A percentile compares a stretch with the other conserved stretches of the same genome.
phyloP scores from a whole-genome alignment of 2,888 invertebrate genomes.

The Silvanus unidentatus region DNA sequence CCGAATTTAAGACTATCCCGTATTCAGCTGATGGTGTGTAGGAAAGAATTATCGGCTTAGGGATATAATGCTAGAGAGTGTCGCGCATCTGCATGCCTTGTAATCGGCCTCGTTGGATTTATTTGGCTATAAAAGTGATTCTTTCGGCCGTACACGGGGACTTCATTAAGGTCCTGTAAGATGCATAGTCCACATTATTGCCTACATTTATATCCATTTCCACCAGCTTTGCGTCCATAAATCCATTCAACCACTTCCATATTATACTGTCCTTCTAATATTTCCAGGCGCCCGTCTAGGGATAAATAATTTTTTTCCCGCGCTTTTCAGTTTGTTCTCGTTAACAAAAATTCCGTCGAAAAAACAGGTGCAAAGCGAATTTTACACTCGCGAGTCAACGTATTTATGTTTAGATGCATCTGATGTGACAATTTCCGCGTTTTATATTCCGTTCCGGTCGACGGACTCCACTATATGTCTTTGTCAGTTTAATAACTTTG shows the following conservation, averaged over 20 bases:
- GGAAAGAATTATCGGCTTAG: slow-evolving; percentile 37
- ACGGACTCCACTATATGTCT: slow-evolving; percentile 3
- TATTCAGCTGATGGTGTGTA: slow-evolving; percentile 32
- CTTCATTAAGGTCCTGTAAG: slow-evolving; percentile 44
- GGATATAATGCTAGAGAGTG: slow-evolving; percentile 29
- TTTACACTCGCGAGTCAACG: not conserved
- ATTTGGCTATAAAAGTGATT: slow-evolving; percentile 44
- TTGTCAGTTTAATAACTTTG: slow-evolving; percentile 6
- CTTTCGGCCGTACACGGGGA: slow-evolving; percentile 41
- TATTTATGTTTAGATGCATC: not conserved
- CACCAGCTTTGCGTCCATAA: slow-evolving; percentile 35
- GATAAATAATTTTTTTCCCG: too few relatives aligned
- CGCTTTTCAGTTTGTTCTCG: too few relatives aligned
- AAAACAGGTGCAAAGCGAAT: slow-evolving; percentile 2
- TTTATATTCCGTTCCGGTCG: slow-evolving; percentile 5
- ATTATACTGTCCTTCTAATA: slow-evolving; percentile 7
- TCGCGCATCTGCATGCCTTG: slow-evolving; percentile 42
- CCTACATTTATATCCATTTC: slow-evolving; percentile 44
- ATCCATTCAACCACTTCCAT: slow-evolving; percentile 21
- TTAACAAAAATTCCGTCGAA: too few relatives aligned
- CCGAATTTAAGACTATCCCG: slow-evolving; percentile 27
- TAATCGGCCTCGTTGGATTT: slow-evolving; percentile 42
- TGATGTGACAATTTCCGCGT: slow-evolving; percentile 6
- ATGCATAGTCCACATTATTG: slow-evolving; percentile 45
- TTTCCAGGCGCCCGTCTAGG: not conserved